Conservation (phyloP, 2,888 invertebrate genomes). For the Graphium colonna region DNA sequence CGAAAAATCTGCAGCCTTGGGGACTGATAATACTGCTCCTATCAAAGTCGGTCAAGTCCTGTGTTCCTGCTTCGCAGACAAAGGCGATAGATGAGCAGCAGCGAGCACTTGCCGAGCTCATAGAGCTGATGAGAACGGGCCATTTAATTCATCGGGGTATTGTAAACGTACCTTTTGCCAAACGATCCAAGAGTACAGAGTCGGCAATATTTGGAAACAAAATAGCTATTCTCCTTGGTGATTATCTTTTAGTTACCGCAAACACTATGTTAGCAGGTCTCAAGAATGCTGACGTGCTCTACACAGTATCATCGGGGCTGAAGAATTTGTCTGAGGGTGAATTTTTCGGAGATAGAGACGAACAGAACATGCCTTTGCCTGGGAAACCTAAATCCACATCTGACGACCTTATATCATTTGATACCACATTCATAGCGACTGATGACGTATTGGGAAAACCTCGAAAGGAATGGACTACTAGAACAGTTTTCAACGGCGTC, state of each 20-base stretch:
- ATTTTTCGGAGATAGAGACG: slow-evolving; percentile 88
- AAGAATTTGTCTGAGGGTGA: slow-evolving; percentile 91
- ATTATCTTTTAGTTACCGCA: slow-evolving; percentile 90
- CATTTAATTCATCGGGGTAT: slow-evolving; percentile 88
- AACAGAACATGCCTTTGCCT: slow-evolving; percentile 87
- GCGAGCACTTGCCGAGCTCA: slow-evolving; percentile 81
- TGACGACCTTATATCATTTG: slow-evolving; percentile 59
- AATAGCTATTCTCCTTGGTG: slow-evolving; percentile 91
- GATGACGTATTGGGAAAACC: slow-evolving; percentile 78
- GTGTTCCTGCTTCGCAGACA: slow-evolving; percentile 75
- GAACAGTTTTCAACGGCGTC: slow-evolving; percentile 86
- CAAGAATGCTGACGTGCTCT: slow-evolving; percentile 85
- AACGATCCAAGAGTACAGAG: slow-evolving; percentile 79
- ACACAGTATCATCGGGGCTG: slow-evolving; percentile 89
- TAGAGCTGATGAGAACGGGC: slow-evolving; percentile 93
- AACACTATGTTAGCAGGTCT: slow-evolving; percentile 90
- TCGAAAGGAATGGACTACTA: slow-evolving; percentile 85
- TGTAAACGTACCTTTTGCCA: slow-evolving; percentile 71
- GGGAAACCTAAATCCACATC: slow-evolving; percentile 73
- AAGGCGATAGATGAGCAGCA: slow-evolving; percentile 80
- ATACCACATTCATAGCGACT: slow-evolving; percentile 57
- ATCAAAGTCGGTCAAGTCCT: slow-evolving; percentile 85
- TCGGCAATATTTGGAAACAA: slow-evolving; percentile 93
- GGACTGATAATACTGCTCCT: slow-evolving; percentile 90
- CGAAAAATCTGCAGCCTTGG: slow-evolving; percentile 91